Evolutionary conservation across 2,797 vertebrate genomes (phyloP).

Genomic region (Tenualosa thibaudeaui): DNA sequence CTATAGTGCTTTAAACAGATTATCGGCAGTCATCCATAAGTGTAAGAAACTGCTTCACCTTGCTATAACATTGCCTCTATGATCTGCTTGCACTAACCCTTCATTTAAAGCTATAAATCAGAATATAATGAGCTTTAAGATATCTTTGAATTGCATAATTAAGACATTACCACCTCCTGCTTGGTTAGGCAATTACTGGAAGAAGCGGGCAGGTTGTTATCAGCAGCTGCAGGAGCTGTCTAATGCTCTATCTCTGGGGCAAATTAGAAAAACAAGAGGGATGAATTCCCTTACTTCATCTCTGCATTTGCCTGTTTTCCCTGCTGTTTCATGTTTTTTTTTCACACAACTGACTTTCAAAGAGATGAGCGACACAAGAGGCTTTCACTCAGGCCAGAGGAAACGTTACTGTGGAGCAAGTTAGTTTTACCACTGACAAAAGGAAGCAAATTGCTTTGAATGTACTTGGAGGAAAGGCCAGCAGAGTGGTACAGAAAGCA

Average conservation of each 20-base stretch:
- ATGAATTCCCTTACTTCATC: slow-evolving; percentile 41
- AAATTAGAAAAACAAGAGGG: slow-evolving; percentile 46
- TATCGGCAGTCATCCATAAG: not conserved
- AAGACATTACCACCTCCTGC: slow-evolving; percentile 43
- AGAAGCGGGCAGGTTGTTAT: slow-evolving; percentile 41
- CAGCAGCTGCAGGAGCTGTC: slow-evolving; percentile 34
- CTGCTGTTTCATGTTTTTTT: slow-evolving; percentile 33
- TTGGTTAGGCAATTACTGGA: slow-evolving; percentile 40
- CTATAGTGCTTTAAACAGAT: not conserved
- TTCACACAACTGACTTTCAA: slow-evolving; percentile 22
- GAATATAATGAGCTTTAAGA: slow-evolving; percentile 49
- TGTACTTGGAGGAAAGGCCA: not conserved
- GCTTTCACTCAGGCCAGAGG: slow-evolving; percentile 3
- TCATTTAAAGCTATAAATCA: slow-evolving; percentile 46
- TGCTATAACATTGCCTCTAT: slow-evolving; percentile 35
- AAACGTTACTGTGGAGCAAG: slow-evolving; percentile 7
- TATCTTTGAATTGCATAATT: slow-evolving; percentile 49
- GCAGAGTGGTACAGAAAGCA: not conserved
- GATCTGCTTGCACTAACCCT: slow-evolving; percentile 47
- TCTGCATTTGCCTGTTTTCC: slow-evolving; percentile 51
- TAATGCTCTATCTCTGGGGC: slow-evolving; percentile 44
- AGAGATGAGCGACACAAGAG: slow-evolving; percentile 18
- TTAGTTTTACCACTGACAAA: slow-evolving; percentile 4
- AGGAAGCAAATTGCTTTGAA: slow-evolving; percentile 12
- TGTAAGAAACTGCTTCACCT: slow-evolving; percentile 28